Evolutionary conservation across 2,797 vertebrate species (phyloP), one percentile per base, ranked within the genome.

Genomic region (Lithobates pipiens): DNA sequence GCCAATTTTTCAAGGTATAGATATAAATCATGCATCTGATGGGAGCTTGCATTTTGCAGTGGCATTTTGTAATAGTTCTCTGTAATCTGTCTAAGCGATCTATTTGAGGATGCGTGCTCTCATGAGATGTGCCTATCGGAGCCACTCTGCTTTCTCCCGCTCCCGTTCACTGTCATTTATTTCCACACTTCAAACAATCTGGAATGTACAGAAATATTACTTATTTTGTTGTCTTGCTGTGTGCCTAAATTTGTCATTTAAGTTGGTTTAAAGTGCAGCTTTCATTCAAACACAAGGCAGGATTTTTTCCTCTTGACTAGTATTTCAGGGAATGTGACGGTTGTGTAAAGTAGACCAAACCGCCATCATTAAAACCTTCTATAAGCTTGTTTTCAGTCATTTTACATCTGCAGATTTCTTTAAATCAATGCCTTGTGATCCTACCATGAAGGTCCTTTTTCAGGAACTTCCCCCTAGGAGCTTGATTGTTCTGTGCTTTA

Each of bases 21-120:
- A 80, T 85, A 80, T 76, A 85, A 76, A 85, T 85, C 84, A 76
- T 68, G 50, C 75, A 71, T 67, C 77, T 85, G 84, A 85, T 85
- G 73, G 46, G 61, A 80, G 71, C 25, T 69, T 76, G 84, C 76
- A 16, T 69, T 80, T 74, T 74, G 61, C 57, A 67, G 54, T 75
- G 83, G 69, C 83, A 69, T 76, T 85, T 85, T 85, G 61, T 85
- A 85, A 85, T 85, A 54, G 70, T 57, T 69, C 84, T 70, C 50
- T 3, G 70, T 85, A 80, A 85, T 80, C 84, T 80, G 61, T 80
- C 77, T 85, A 36, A 57, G 11, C 39, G 36, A 79, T 73, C 77
- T 85, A 34, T 67, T 39, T 79, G 73, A 69, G 76, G 73, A 69
- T 69, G 63, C 50, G 27, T 63, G 61, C 74, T 76, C 81, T 83